Percentiles rank a stretch among this genome's conserved stretches.
These are phyloP conservation scores for Sclerurus mexicanus DNA, from an alignment of 2,113 vertebrate genomes.

Conservation along the genomic window DNA sequence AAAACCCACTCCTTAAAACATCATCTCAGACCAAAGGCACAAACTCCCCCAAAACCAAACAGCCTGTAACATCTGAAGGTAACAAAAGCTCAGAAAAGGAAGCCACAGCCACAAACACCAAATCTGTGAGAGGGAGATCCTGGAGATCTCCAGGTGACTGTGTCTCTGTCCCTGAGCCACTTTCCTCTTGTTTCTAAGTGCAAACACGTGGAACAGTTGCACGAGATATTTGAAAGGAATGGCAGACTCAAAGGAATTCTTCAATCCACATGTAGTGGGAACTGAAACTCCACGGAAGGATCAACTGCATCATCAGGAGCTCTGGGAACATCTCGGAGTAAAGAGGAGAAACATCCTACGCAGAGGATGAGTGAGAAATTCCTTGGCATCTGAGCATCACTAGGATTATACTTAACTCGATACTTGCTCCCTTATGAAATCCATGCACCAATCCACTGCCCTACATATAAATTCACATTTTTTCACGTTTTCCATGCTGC, in stretches of 20 bases:
- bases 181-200: neutral
- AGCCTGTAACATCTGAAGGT: neutral
- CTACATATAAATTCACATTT: neutral
- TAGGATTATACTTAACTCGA: neutral
- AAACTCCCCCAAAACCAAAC: neutral
- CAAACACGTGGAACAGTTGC: rapidly evolving
- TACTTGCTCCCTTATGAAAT: neutral
- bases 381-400: neutral
- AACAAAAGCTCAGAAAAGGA: neutral
- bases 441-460: neutral
- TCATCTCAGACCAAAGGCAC: neutral
- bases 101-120: neutral
- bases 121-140: neutral
- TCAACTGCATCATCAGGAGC: neutral
- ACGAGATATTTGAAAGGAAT: neutral
- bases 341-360: neutral
- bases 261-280: neutral
- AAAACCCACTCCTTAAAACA: neutral
- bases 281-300: neutral
- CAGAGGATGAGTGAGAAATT: neutral
- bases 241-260: neutral
- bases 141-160: neutral
- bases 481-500: rapidly evolving
- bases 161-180: neutral
- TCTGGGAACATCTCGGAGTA: neutral